Evolutionary conservation across 23 tunicate species (phyloP), one percentile per base, ranked within the genome.

Genomic region (Styela clava): DNA sequence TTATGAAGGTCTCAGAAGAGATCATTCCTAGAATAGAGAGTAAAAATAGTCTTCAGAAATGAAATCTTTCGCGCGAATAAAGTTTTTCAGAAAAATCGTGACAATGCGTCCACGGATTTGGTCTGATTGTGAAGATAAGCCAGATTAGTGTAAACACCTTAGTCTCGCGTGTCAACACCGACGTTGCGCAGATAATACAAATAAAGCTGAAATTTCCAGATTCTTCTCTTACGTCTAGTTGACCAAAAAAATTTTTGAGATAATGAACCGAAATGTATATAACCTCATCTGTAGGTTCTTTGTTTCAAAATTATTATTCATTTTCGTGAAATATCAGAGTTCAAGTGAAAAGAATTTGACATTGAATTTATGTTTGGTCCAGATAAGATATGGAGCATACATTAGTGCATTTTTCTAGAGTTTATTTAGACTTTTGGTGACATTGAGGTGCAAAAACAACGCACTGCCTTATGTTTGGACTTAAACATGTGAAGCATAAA

Each of bases 1-100:
- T 23, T 24, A 37, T 44, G 81, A 36, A 76, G 44, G 62, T 76
- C 16, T 52, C 33, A 19, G 81, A 76, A 52, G 81, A 76, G 16
- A 76, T 44, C 81, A 76, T 76, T 22, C 65, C 81, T 76, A 24
- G 1, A 1, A 0, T 20, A 72, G 0, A 72, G 37, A 76, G 21
- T 74, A 0, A 24, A 74, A n/a, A n/a, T n/a, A n/a, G n/a, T n/a
- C n/a, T n/a, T n/a, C n/a, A 61, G 64, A 61, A 23, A 23, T 61
- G 64, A 0, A 21, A n/a, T n/a, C n/a, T n/a, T n/a, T n/a, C n/a
- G n/a, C n/a, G n/a, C n/a, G n/a, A n/a, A n/a, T n/a, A n/a, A n/a
- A n/a, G 12, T 44, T 44, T 44, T 44, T 12, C 56, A 44, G 56
- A 44, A 44, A 5, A 44, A 44, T 44, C 56, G 56, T 44, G 56